Base-by-base conservation (phyloP, 2,888 invertebrate species). In the Imbricaverruca yamaguchii region DNA sequence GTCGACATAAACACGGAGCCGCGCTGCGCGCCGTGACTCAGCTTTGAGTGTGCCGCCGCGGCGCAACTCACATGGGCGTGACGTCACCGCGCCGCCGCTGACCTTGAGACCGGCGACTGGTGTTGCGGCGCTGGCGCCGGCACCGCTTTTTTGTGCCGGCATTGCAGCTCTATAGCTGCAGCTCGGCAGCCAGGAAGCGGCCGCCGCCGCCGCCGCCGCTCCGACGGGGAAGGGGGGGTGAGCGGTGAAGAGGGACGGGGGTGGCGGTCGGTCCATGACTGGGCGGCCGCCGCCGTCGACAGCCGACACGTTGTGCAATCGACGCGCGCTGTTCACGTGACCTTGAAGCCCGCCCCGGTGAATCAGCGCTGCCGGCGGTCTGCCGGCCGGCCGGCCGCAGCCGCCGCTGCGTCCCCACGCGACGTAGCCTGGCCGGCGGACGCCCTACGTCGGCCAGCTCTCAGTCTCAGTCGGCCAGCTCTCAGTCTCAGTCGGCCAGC, bases 221-320 rank as follows among this genome's bases (percentile, higher is more conserved):
- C 67, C 10, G 25, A 1, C 8, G 25, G 67, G 67, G 25, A 18
- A 1, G 63, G 23, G 10, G 23, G 23, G 67, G 67, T 10, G n/a
- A 11, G 23, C 23, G 25, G 67, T 9, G n/a, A 25, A 39, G 23
- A 23, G 8, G 63, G 8, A 8, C 21, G 1, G 67, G 23, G 25
- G 39, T 39, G 39, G 39, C 39, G 39, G 39, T 39, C 39, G 39
- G 39, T 4, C 39, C 39, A 39, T 39, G 39, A 4, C 39, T 1
- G 4, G 39, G 39, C 39, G 39, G 39, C 10, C 12, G 67, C 67
- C 10, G 9, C 2, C 39, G 15, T 3, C 69, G 0, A 15, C 69
- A 12, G 69, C 10, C 69, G 69, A 39, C 69, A 69, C 39, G 69
- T 69, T 69, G 69, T 69, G 69, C 39, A 69, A 69, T 57, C 57